Evolutionary conservation across 2,888 invertebrate species (phyloP).

Genomic region (Dolichopus griseipennis): DNA sequence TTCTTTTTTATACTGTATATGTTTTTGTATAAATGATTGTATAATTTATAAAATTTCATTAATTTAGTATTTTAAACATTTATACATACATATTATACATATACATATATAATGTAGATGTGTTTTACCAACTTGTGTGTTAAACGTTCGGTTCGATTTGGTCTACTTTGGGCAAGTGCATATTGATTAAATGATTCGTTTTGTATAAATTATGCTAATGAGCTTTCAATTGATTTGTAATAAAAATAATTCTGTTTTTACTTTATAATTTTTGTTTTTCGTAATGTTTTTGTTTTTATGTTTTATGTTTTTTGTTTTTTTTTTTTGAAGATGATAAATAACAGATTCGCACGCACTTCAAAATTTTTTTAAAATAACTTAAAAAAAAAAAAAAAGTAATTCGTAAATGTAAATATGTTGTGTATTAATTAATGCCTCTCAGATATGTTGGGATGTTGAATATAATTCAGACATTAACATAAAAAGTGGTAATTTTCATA

Average conservation of each 20-base stretch:
- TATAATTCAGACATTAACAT: no score
- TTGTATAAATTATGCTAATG: conserved; percentile 46
- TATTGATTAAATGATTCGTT: conserved; percentile 26
- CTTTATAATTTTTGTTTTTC: no score
- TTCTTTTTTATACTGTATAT: background rate
- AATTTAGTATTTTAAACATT: background rate
- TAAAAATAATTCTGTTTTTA: conserved; percentile 30
- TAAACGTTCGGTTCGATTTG: background rate
- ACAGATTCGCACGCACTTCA: conserved; percentile 3
- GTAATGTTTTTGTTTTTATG: no score
- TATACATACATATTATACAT: no score
- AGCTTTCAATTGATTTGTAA: conserved; percentile 46
- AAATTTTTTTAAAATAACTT: background rate
- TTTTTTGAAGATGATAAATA: background rate
- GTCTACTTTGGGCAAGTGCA: conserved; percentile 6
- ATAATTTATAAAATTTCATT: no score
- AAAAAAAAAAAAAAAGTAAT: background rate
- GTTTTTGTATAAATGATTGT: no score
- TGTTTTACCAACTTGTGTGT: background rate
- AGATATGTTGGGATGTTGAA: no score
- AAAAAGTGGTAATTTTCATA: no score
- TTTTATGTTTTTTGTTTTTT: background rate
- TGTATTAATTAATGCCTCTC: no score
- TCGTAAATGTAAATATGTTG: no score
- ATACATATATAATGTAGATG: no score